A percentile compares a stretch with the other conserved stretches of the same genome.
Evolutionary conservation across 2,113 vertebrate genomes (phyloP).

Genomic region (Aleadryas rufinucha): DNA sequence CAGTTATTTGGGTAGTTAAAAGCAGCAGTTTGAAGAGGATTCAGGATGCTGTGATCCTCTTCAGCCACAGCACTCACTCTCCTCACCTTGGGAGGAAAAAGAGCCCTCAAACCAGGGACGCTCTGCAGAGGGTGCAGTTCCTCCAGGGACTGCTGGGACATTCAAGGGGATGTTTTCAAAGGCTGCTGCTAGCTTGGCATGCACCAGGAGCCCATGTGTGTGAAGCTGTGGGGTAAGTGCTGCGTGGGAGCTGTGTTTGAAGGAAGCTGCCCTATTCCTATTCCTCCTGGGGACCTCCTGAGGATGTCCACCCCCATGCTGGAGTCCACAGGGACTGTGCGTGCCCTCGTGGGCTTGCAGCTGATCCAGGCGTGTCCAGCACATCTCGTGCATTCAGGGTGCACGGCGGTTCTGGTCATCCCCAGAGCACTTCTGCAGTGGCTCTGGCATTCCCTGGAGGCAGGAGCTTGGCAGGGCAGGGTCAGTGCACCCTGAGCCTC

Average conservation of each 20-base stretch:
- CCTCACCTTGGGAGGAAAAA: background rate
- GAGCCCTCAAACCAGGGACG: background rate
- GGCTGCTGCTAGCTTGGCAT: background rate
- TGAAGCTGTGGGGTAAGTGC: conserved; percentile 29
- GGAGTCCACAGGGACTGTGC: background rate
- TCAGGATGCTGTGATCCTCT: conserved; percentile 26
- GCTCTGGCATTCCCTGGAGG: background rate
- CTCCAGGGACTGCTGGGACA: background rate
- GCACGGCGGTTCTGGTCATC: fast-evolving
- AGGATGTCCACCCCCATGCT: background rate
- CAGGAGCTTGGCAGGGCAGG: background rate
- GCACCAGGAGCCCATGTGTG: background rate
- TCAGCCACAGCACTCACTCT: background rate
- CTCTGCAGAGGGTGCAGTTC: background rate
- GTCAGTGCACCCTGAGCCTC: background rate
- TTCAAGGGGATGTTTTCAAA: background rate
- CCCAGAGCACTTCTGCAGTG: background rate
- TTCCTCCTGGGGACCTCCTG: background rate
- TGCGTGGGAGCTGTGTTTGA: fast-evolving
- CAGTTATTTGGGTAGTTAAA: conserved; percentile 44
- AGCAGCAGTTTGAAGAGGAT: conserved; percentile 16
- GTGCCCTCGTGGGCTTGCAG: background rate
- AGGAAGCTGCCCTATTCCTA: background rate
- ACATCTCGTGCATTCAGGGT: background rate
- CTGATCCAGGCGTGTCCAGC: background rate